Conservation (phyloP, 92 coral and sea anemone genomes). For the Phenganax marumi region DNA sequence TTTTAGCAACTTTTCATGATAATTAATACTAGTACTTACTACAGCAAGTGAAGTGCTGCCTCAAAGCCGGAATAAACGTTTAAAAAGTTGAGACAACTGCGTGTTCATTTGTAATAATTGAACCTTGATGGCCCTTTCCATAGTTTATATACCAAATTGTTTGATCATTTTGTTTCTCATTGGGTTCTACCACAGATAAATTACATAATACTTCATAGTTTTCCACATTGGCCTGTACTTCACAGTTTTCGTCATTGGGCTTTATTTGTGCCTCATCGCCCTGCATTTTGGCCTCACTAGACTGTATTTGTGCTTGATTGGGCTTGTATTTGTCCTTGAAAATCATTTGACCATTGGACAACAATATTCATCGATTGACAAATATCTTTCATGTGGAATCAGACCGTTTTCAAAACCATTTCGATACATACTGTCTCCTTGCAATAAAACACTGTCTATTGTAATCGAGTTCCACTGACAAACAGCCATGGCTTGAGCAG, state of each 20-base stretch:
- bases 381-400: slow-evolving; percentile 3
- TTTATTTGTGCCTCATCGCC: background rate
- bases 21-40: background rate
- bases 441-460: slow-evolving; percentile 26
- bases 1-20: background rate
- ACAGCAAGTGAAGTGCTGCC: no score
- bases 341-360: slow-evolving; percentile 2
- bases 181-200: background rate
- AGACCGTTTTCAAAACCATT: slow-evolving; percentile 12
- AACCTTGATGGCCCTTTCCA: no score
- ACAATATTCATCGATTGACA: slow-evolving; percentile 17
- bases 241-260: no score
- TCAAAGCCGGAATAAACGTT: no score
- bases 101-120: no score
- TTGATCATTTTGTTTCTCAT: background rate
- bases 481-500: slow-evolving; percentile 6
- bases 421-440: slow-evolving; percentile 17
- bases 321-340: background rate
- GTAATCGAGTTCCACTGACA: slow-evolving; percentile 17
- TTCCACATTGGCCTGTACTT: background rate
- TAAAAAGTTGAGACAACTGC: no score
- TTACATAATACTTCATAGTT: no score
- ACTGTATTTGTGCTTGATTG: background rate
- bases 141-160: no score
- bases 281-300: background rate